These are phyloP conservation scores for Samia ricini DNA, from an alignment of 1,140 invertebrate genomes.

Conservation along the genomic window DNA sequence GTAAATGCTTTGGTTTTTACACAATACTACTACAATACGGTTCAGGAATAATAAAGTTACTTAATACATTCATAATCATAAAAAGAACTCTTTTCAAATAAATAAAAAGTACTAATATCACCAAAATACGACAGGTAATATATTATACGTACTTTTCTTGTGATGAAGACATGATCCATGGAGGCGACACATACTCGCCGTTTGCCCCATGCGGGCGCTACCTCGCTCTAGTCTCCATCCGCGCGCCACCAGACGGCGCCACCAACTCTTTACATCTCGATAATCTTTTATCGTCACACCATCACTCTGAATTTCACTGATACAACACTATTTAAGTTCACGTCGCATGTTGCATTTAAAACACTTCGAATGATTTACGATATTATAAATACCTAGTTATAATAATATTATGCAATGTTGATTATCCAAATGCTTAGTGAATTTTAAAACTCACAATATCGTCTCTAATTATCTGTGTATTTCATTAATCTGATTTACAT, in stretches of 20 bases:
- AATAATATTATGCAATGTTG: background rate
- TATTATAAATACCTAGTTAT: slow-evolving; percentile 3
- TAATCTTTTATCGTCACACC: slow-evolving; percentile 34
- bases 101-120: too few relatives aligned
- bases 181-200: slow-evolving; percentile 82
- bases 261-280: slow-evolving; percentile 42
- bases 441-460: background rate
- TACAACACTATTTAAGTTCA: slow-evolving; percentile 21
- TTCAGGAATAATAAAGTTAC: too few relatives aligned
- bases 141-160: slow-evolving; percentile 79
- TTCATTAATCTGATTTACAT: too few relatives aligned
- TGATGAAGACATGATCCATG: slow-evolving; percentile 81
- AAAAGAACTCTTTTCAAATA: too few relatives aligned
- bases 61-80: too few relatives aligned
- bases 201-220: slow-evolving; percentile 82
- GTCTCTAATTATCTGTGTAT: background rate
- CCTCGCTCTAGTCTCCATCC: slow-evolving; percentile 81
- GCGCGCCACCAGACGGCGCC: slow-evolving; percentile 74
- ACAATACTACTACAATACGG: too few relatives aligned
- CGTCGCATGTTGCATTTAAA: slow-evolving; percentile 29
- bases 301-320: slow-evolving; percentile 46
- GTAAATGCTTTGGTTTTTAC: too few relatives aligned
- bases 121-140: too few relatives aligned
- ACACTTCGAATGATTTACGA: slow-evolving; percentile 23
- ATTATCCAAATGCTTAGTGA: background rate